Conservation (phyloP, 2,797 vertebrate genomes). For the Myotis myotis region DNA sequence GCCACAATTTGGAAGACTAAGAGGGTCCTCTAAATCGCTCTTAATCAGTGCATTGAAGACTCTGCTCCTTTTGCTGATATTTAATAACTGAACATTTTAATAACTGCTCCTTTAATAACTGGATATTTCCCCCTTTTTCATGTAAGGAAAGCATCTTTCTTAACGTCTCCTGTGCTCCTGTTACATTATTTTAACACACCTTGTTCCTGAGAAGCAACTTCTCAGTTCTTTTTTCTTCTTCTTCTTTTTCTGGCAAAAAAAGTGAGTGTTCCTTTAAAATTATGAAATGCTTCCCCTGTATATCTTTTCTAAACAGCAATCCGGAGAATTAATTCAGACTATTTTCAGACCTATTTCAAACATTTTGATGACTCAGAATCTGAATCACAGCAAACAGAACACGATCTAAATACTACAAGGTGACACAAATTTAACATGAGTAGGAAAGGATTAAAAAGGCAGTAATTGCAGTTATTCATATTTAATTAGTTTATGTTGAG, state of each 20-base stretch:
- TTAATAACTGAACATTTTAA: background rate
- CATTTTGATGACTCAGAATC: conserved; percentile 78
- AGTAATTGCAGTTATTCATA: conserved; percentile 67
- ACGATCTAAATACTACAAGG: conserved; percentile 68
- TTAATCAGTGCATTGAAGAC: background rate
- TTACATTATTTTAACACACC: background rate
- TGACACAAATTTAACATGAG: conserved; percentile 22
- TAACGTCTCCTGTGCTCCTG: background rate
- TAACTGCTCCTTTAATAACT: background rate
- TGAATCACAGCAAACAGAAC: conserved; percentile 70
- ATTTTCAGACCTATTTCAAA: conserved; percentile 75
- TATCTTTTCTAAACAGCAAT: conserved; percentile 70
- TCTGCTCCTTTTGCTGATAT: background rate
- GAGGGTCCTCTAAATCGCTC: background rate
- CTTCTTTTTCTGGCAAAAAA: background rate
- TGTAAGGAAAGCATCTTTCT: background rate
- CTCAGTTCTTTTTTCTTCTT: too few relatives aligned
- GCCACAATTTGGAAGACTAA: background rate
- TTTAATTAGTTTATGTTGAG: conserved; percentile 65
- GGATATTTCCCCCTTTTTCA: background rate
- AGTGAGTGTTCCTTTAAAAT: conserved; percentile 65
- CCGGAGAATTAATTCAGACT: conserved; percentile 76
- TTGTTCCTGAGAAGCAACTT: background rate
- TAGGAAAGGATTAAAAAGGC: conserved; percentile 46
- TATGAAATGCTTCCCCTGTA: conserved; percentile 63